Percentiles rank a stretch among this genome's conserved stretches.
Conservation (phyloP, 2,113 vertebrate genomes). For the Ginglymostoma cirratum region DNA sequence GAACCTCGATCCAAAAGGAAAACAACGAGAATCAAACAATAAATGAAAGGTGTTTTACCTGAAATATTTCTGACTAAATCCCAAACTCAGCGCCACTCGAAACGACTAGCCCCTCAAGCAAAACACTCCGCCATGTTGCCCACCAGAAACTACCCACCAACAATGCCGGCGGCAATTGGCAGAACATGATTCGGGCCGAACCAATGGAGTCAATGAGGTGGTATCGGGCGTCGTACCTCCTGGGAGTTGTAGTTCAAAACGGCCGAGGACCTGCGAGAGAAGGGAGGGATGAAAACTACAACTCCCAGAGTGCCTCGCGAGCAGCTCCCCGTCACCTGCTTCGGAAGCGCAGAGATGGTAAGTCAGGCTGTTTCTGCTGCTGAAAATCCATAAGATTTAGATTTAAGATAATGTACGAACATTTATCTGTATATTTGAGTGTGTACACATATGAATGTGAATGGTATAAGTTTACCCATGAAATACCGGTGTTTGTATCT, state of each 20-base stretch:
- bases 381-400: neutral
- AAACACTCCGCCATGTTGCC: neutral
- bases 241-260: neutral
- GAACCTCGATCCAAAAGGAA: neutral
- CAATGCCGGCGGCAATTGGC: neutral
- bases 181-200: neutral
- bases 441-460: neutral
- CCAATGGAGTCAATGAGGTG: constrained; percentile 32
- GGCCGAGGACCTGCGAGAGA: neutral
- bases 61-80: neutral
- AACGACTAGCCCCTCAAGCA: neutral
- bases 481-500: neutral
- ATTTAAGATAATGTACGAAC: neutral
- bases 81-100: neutral
- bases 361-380: neutral
- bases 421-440: neutral
- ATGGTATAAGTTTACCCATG: neutral
- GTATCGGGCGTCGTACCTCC: neutral
- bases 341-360: constrained; percentile 8
- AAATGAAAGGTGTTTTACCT: neutral
- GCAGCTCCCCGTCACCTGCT: constrained; percentile 1
- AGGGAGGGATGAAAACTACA: neutral
- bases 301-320: neutral
- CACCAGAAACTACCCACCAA: neutral
- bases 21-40: neutral